Evolutionary conservation across 2,797 vertebrate genomes (phyloP).

Genomic region (Ceyx erithaca): DNA sequence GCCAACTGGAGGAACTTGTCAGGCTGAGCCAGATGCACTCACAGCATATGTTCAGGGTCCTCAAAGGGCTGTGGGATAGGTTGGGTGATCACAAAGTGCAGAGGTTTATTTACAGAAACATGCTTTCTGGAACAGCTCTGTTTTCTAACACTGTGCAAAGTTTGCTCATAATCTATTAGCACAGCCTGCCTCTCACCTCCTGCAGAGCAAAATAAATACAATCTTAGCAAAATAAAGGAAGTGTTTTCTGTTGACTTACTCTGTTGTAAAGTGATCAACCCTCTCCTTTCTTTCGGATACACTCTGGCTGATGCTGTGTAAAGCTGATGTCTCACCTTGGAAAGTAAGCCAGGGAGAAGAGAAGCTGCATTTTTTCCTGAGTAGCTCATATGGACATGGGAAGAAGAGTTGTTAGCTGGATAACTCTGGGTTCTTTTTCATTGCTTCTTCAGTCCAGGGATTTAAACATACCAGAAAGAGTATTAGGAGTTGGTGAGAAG

Average conservation of each 20-base stretch:
- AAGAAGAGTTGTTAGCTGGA: neutral
- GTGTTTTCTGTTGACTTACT: neutral
- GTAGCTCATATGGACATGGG: neutral
- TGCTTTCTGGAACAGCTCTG: neutral
- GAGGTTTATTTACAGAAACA: slow-evolving; percentile 41
- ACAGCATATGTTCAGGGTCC: neutral
- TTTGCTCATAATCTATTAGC: neutral
- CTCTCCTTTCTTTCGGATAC: neutral
- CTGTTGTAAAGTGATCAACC: neutral
- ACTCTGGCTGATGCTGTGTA: neutral
- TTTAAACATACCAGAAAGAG: neutral
- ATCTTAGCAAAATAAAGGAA: neutral
- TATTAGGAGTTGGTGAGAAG: neutral
- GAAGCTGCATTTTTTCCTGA: neutral
- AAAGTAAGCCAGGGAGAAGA: neutral
- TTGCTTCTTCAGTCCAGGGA: neutral
- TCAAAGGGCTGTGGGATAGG: neutral
- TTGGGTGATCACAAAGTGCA: neutral
- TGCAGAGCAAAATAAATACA: neutral
- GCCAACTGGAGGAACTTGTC: neutral
- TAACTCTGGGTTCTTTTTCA: neutral
- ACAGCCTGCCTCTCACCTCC: neutral
- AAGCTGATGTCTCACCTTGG: neutral
- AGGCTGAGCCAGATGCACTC: neutral
- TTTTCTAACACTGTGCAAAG: neutral